Evolutionary conservation across 2,888 invertebrate species (phyloP), one percentile per base, ranked within the genome.

Genomic region (Augochlorella aurata): DNA sequence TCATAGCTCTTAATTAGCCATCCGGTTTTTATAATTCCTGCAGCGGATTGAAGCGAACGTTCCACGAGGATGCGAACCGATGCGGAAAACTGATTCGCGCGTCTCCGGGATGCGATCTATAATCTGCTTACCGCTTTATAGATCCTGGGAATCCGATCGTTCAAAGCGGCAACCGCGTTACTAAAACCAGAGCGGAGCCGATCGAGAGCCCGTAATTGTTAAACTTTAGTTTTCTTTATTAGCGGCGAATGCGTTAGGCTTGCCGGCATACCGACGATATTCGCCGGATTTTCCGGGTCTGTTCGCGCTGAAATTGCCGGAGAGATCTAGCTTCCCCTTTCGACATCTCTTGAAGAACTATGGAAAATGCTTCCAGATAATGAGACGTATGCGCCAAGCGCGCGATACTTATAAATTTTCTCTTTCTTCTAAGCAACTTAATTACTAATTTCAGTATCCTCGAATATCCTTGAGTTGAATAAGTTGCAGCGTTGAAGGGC

Each of bases 1-100:
- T 82, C 81, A 76, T 69, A 67, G 65, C 50, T 54, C 73, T 58
- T 76, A 73, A 80, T 80, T 76, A 75, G 75, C 72, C 68, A 18
- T 44, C 29, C 21, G 44, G 5, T 54, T 18, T 74, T 21, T 29
- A n/a, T 45, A 3, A 61, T 49, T 18, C 29, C 49, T 49, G 38
- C 0, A 7, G n/a, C 16, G n/a, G 14, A 38, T 54, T 21, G 47
- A 10, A 72, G 61, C 63, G 49, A 14, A 49, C 47, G 18, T 49
- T 72, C 69, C 5, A 44, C 38, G 24, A 12, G 65, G 47, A 76
- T 52, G 29, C n/a, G 38, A 73, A 63, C 9, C 50, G 24, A 3
- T 8, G 18, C n/a, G 14, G 5, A n/a, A 14, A 70, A 18, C 21
- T 44, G 12, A 38, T 63, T 47, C 18, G 14, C 1, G 29, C 24